These are phyloP conservation scores for Amphipyra tragopoginis DNA, from an alignment of 2,888 invertebrate species.

Conservation along the genomic window DNA sequence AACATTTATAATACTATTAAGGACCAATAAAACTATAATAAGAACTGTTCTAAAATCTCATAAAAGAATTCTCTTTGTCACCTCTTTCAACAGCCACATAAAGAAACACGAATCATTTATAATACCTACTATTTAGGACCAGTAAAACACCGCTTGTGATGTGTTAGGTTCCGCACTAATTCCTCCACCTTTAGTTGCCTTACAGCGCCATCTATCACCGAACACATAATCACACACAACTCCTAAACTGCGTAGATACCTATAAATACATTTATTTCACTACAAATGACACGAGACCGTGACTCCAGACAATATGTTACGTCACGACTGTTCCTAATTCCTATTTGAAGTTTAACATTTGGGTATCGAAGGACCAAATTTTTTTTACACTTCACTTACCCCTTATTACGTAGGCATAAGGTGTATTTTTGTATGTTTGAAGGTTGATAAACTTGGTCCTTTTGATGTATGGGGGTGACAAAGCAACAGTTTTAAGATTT, in stretches of 20 bases:
- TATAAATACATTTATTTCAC: slow-evolving; percentile 52
- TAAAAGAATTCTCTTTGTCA: slow-evolving; percentile 1
- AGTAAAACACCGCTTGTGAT: slow-evolving; percentile 20
- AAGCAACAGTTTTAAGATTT: slow-evolving; percentile 76
- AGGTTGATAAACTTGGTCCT: slow-evolving; percentile 30
- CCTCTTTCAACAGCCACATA: slow-evolving; percentile 14
- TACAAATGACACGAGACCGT: slow-evolving; percentile 62
- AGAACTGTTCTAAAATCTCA: neutral
- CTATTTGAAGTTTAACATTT: slow-evolving; percentile 80
- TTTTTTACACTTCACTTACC: slow-evolving; percentile 5
- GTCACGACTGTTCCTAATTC: slow-evolving; percentile 76
- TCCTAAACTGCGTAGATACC: slow-evolving; percentile 21
- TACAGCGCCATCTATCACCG: slow-evolving; percentile 36
- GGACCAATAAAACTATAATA: too few species aligned
- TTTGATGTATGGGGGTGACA: slow-evolving; percentile 72
- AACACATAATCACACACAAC: slow-evolving; percentile 29
- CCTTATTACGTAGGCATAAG: slow-evolving; percentile 14
- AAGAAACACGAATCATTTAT: slow-evolving; percentile 12
- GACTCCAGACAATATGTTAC: slow-evolving; percentile 76
- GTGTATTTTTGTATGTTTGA: slow-evolving; percentile 31
- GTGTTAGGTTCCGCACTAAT: slow-evolving; percentile 40
- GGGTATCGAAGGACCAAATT: slow-evolving; percentile 58
- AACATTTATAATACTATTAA: too few species aligned
- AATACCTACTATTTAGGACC: slow-evolving; percentile 12
- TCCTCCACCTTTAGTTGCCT: slow-evolving; percentile 12